Base-by-base conservation (phyloP, 2,888 invertebrate species). In the Oasisia sp. region DNA sequence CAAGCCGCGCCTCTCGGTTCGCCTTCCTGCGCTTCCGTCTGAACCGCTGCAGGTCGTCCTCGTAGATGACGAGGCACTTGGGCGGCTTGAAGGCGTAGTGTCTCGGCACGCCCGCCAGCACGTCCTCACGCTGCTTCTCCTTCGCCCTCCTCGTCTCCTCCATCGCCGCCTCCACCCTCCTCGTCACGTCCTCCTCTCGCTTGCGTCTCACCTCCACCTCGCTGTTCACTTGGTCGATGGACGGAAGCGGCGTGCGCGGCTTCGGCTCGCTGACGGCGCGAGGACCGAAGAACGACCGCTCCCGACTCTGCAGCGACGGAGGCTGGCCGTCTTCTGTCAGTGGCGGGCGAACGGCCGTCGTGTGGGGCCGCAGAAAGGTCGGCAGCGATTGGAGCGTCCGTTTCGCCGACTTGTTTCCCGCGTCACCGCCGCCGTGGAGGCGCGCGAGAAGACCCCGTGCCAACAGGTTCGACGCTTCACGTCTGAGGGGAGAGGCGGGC, bases 1-100 rank as follows among this genome's bases (percentile, higher is more conserved):
- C 74, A 7, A 74, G 74, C 74, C 74, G 14, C 74, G 74, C 74
- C 27, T 74, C 74, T 7, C 74, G 14, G 5, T 74, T 74, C 74
- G 74, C 74, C 27, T 74, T n/a, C 74, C n/a, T 74, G 74, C 74
- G 74, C 74, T 74, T 74, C 74, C 74, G 74, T n/a, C 74, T 74
- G 74, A 74, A 74, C 27, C 74, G 74, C 27, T 74, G 74, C 74
- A 74, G 74, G 27, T n/a, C 74, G 74, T 74, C 74, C n/a, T 74
- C 74, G 74, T 74, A 74, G 74, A 74, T 74, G 74, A 74, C 74
- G 27, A 74, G n/a, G 27, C 74, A 74, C 74, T 19, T 74, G 74
- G 74, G 74, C n/a, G 74, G 74, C 74, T 74, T 74, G 74, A 74
- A 74, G 19, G 74, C 19, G 74, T 74, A 74, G 74, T 74, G 74